These are phyloP conservation scores for Archips xylosteana DNA, from an alignment of 2,888 invertebrate species.

Conservation along the genomic window DNA sequence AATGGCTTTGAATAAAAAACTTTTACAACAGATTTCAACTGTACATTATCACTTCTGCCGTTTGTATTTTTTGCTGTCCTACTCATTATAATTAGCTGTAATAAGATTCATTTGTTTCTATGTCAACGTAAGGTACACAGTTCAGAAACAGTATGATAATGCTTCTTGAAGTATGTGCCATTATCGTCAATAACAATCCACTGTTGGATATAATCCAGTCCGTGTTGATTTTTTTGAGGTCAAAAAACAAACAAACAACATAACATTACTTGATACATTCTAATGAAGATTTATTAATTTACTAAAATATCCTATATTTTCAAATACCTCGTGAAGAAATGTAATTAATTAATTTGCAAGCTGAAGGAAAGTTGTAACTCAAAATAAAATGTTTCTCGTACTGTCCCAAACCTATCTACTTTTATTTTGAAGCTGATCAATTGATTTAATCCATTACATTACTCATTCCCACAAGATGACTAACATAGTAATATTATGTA, in stretches of 20 bases:
- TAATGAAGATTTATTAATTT: no score
- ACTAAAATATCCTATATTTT: no score
- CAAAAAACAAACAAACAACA: no score
- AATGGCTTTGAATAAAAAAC: constrained; percentile 30
- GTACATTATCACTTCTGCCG: constrained; percentile 37
- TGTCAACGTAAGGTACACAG: constrained; percentile 23
- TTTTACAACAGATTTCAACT: constrained; percentile 37
- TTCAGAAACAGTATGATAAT: neutral
- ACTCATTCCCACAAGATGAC: constrained; percentile 60
- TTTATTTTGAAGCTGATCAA: constrained; percentile 18
- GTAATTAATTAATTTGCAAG: no score
- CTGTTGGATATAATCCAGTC: no score
- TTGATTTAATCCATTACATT: constrained; percentile 47
- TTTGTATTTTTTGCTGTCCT: constrained; percentile 30
- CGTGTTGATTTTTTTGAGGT: no score
- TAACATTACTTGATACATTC: no score
- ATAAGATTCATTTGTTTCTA: constrained; percentile 38
- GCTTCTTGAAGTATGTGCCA: neutral
- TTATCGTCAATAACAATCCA: no score
- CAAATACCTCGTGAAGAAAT: no score
- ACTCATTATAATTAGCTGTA: constrained; percentile 37
- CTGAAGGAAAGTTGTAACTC: no score
- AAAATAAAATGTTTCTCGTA: neutral
- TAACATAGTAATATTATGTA: constrained; percentile 45
- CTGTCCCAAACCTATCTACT: constrained; percentile 24